Evolutionary conservation across 2,797 vertebrate species (phyloP).

Genomic region (Eulemur albifrons): DNA sequence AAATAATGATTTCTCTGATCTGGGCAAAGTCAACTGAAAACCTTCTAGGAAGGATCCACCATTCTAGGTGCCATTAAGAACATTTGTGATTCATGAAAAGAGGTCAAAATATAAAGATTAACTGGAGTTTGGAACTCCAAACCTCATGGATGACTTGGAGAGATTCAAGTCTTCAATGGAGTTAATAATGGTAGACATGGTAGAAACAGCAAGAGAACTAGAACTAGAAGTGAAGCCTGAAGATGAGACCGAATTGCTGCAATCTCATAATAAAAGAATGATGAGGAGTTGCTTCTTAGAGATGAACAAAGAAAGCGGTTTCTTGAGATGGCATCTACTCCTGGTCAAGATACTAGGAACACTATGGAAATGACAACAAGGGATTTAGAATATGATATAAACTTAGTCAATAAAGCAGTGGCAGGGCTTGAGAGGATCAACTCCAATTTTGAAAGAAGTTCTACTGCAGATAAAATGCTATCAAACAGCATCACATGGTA

Average conservation of each 20-base stretch:
- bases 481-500: not conserved
- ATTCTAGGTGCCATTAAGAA: not conserved
- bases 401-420: not conserved
- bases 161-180: not conserved
- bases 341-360: not conserved
- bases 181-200: not conserved
- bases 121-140: not conserved
- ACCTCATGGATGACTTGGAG: not conserved
- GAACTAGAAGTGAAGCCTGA: not conserved
- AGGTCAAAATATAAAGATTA: not conserved
- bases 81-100: not conserved
- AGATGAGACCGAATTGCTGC: not conserved
- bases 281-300: not conserved
- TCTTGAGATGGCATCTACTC: not conserved
- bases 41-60: not conserved
- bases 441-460: not conserved
- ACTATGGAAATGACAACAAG: not conserved
- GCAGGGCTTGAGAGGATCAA: not conserved
- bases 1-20: not conserved
- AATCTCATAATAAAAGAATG: not conserved
- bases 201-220: not conserved
- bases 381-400: not conserved
- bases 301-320: not conserved
- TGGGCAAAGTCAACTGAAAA: not conserved
- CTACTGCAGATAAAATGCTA: not conserved